Evolutionary conservation across 92 coral and sea anemone genomes (phyloP).

Genomic region (Epizoanthus illoricatus): DNA sequence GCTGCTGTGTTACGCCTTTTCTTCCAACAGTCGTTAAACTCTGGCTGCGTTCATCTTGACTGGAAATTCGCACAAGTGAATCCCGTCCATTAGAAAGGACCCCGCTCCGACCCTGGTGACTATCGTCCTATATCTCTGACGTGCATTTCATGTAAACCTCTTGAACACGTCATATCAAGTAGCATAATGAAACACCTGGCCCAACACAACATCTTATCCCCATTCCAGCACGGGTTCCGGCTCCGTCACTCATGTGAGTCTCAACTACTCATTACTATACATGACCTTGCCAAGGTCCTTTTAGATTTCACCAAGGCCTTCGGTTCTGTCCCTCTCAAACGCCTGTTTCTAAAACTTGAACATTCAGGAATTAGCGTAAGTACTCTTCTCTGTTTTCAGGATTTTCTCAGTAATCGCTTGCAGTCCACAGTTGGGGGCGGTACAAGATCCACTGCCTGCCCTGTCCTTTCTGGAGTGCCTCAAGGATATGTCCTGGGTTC

Average conservation of each 20-base stretch:
- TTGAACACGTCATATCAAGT: background rate
- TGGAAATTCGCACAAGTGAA: constrained; percentile 31
- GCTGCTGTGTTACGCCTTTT: constrained; percentile 3
- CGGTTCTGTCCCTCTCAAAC: constrained; percentile 2
- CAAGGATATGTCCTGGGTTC: no score
- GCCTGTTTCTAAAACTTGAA: background rate
- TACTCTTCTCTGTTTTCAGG: no score
- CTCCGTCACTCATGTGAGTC: background rate
- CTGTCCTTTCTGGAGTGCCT: no score
- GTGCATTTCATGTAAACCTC: constrained; percentile 24
- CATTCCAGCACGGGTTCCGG: no score
- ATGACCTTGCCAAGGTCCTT: background rate
- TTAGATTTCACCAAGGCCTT: constrained; percentile 21
- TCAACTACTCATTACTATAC: no score
- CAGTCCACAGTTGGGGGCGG: no score
- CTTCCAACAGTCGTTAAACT: constrained; percentile 31
- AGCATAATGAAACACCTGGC: no score
- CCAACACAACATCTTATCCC: no score
- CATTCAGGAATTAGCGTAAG: no score
- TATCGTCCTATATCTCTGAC: constrained; percentile 23
- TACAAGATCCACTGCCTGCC: no score
- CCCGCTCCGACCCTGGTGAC: constrained; percentile 13
- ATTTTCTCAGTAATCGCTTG: no score
- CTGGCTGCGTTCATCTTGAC: constrained; percentile 23
- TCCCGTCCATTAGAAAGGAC: constrained; percentile 27